Conservation (phyloP, 2,888 invertebrate species). For the Ophioninae sp. region DNA sequence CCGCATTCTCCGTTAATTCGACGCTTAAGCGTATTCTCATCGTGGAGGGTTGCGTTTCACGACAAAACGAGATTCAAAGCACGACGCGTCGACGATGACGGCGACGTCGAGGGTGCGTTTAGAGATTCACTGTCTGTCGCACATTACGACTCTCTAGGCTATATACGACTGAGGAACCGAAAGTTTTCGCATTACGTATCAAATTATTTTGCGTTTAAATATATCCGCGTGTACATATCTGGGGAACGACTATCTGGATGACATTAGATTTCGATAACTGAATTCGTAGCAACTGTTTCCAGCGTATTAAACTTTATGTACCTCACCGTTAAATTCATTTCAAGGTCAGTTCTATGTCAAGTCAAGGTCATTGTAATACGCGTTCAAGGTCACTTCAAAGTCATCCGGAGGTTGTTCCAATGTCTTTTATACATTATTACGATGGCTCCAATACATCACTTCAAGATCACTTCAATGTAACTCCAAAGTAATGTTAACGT, state of each 20-base stretch:
- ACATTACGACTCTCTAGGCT: constrained; percentile 62
- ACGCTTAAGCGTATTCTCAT: constrained; percentile 62
- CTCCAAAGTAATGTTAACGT: no score
- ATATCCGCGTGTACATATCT: background rate
- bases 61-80: constrained; percentile 29
- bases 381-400: no score
- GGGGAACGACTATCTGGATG: background rate
- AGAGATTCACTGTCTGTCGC: constrained; percentile 63
- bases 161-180: background rate
- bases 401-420: no score
- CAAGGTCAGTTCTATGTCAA: background rate
- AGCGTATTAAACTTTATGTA: background rate
- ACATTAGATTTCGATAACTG: background rate
- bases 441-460: no score
- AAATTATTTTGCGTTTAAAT: constrained; percentile 51
- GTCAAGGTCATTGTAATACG: no score
- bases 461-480: no score
- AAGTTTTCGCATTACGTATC: constrained; percentile 49
- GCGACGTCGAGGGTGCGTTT: constrained; percentile 16
- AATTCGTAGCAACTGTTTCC: background rate
- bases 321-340: background rate
- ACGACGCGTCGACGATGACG: constrained; percentile 17
- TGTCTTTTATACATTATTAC: no score
- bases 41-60: constrained; percentile 41
- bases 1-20: constrained; percentile 57